These are phyloP conservation scores for Cyprinodon diabolis DNA, from an alignment of 2,797 vertebrate genomes.

Conservation along the genomic window DNA sequence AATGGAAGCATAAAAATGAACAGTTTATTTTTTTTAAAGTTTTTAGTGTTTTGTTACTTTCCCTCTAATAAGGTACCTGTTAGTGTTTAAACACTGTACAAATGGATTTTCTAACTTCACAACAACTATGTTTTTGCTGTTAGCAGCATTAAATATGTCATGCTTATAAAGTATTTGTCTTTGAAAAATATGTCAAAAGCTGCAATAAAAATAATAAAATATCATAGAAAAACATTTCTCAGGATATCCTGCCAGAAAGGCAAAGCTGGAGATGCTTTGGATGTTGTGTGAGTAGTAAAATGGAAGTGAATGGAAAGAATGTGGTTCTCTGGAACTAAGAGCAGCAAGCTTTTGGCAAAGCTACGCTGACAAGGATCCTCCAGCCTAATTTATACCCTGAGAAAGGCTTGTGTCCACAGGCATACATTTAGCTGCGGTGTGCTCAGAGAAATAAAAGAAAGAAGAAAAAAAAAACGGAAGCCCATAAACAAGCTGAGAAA, in stretches of 20 bases:
- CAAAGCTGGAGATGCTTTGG: constrained; percentile 2
- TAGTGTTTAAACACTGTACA: neutral
- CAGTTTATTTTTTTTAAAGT: neutral
- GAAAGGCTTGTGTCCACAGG: constrained; percentile 72
- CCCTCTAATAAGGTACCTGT: neutral
- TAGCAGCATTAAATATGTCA: neutral
- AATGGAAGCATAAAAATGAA: neutral
- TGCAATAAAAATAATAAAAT: neutral
- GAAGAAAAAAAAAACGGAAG: constrained; percentile 32
- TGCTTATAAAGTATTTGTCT: constrained; percentile 2
- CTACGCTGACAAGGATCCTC: constrained; percentile 63
- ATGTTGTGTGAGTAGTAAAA: constrained; percentile 38
- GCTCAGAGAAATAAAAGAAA: constrained; percentile 55
- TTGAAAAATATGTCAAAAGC: neutral
- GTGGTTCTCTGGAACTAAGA: constrained; percentile 45
- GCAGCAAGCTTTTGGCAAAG: constrained; percentile 55
- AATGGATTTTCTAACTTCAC: constrained; percentile 7
- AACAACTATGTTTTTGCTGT: neutral
- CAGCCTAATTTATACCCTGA: constrained; percentile 78
- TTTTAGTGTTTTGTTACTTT: neutral
- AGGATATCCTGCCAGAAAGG: constrained; percentile 2
- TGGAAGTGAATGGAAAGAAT: constrained; percentile 60
- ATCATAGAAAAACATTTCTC: neutral
- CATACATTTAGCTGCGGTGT: constrained; percentile 74
- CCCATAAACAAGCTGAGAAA: constrained; percentile 67